Percentiles rank a stretch among this genome's conserved stretches.
Conservation (phyloP, 35 echinoderm and acorn worm genomes). For the Anneissia japonica region DNA sequence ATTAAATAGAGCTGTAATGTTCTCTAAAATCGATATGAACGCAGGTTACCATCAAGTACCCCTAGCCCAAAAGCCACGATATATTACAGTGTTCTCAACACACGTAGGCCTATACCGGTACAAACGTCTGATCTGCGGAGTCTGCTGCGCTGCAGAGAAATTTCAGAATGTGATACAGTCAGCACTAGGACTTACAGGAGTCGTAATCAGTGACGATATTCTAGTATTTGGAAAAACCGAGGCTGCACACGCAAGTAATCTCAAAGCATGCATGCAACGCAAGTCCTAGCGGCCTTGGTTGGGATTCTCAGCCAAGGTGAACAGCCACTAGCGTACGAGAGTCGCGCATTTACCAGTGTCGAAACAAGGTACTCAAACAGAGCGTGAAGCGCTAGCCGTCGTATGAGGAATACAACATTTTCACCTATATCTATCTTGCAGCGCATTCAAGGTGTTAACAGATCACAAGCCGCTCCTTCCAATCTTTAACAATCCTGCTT, state of each 20-base stretch:
- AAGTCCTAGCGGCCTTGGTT: too few species aligned
- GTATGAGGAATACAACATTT: constrained; percentile 67
- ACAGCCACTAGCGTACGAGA: background rate
- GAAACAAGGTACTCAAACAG: constrained; percentile 49
- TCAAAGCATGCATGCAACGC: background rate
- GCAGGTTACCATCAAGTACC: constrained; percentile 45
- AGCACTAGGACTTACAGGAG: constrained; percentile 2
- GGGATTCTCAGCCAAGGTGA: too few species aligned
- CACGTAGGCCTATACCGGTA: constrained; percentile 28
- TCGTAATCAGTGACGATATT: constrained; percentile 38
- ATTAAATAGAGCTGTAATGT: constrained; percentile 31
- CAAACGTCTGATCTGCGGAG: constrained; percentile 30
- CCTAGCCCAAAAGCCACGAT: constrained; percentile 5
- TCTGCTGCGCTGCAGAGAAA: constrained; percentile 33
- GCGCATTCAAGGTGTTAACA: constrained; percentile 49
- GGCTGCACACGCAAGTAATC: background rate
- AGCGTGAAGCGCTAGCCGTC: constrained; percentile 54
- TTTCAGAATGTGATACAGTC: constrained; percentile 36
- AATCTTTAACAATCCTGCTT: constrained; percentile 64
- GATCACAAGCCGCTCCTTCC: constrained; percentile 75
- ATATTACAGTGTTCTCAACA: constrained; percentile 32
- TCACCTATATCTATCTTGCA: constrained; percentile 61
- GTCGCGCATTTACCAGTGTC: too few species aligned
- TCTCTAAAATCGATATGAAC: constrained; percentile 50
- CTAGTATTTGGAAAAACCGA: constrained; percentile 24